Conservation (phyloP, 2,113 vertebrate species). For the Sinocyclocheilus anophthalmus region DNA sequence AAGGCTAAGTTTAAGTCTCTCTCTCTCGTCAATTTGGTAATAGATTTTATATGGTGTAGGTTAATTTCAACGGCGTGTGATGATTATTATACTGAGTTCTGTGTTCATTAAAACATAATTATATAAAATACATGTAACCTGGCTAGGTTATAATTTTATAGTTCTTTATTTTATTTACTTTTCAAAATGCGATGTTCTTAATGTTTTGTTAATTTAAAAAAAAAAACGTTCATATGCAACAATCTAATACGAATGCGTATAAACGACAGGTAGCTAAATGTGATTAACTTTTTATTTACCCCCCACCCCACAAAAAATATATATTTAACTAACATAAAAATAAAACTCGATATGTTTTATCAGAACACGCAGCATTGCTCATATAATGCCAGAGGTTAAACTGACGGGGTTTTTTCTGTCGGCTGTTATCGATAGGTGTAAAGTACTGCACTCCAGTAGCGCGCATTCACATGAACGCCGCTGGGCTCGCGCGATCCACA, state of each 20-base stretch:
- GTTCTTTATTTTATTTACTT: not conserved
- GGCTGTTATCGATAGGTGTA: constrained; percentile 39
- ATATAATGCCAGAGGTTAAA: not conserved
- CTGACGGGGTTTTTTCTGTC: not conserved
- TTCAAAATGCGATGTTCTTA: no score
- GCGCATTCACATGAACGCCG: constrained; percentile 34
- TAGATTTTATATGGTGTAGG: not conserved
- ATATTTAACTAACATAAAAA: not conserved
- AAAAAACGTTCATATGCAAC: not conserved
- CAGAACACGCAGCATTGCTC: not conserved
- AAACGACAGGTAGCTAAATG: not conserved
- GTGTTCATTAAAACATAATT: no score
- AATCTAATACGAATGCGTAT: not conserved
- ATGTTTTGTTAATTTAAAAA: not conserved
- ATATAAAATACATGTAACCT: no score
- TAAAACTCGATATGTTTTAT: not conserved
- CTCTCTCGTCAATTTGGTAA: not conserved
- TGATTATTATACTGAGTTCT: not conserved
- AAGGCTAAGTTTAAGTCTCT: not conserved
- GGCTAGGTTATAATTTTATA: not conserved
- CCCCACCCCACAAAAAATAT: no score
- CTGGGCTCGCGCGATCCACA: constrained; percentile 39
- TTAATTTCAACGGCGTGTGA: no score
- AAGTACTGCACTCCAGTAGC: constrained; percentile 35
- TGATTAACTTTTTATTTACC: not conserved